phyloP scores from a whole-genome alignment of 2,888 invertebrate species.

The Xestia rhomboidea region DNA sequence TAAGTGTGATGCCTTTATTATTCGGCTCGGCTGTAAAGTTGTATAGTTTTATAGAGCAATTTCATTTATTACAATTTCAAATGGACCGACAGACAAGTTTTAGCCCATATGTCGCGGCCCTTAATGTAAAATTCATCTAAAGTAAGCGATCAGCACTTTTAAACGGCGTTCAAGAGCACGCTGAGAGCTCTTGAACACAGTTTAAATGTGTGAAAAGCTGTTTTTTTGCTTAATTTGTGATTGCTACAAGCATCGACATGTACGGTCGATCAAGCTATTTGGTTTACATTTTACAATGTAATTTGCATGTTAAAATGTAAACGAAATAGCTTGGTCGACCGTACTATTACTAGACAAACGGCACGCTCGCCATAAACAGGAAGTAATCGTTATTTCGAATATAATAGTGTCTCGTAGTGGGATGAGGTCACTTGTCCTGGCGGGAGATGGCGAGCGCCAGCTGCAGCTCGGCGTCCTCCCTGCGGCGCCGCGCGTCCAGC shows the following conservation, averaged over 20 bases:
- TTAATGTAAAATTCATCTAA: background rate
- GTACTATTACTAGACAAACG: too few relatives aligned
- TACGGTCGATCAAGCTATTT: too few relatives aligned
- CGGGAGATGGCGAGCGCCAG: constrained; percentile 93
- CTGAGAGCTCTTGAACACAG: background rate
- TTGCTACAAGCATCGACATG: background rate
- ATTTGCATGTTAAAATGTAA: too few relatives aligned
- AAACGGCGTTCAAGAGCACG: background rate
- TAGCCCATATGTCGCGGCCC: background rate
- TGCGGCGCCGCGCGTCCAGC: constrained; percentile 90
- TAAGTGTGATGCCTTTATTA: constrained; percentile 23
- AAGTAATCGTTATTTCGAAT: constrained; percentile 16
- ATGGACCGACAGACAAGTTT: background rate
- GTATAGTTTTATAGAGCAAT: background rate
- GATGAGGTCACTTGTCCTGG: constrained; percentile 81
- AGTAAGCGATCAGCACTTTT: background rate
- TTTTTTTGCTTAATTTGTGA: constrained; percentile 1
- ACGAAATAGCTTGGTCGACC: too few relatives aligned
- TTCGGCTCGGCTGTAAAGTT: background rate
- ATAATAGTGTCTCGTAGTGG: constrained; percentile 12
- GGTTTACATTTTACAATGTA: too few relatives aligned
- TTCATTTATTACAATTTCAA: background rate
- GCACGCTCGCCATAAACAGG: constrained; percentile 10
- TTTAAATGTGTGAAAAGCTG: background rate
- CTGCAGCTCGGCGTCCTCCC: constrained; percentile 94